A percentile compares a stretch with the other conserved stretches of the same genome.
These are phyloP conservation scores for Vimba vimba DNA, from an alignment of 2,113 vertebrate genomes.

Conservation along the genomic window DNA sequence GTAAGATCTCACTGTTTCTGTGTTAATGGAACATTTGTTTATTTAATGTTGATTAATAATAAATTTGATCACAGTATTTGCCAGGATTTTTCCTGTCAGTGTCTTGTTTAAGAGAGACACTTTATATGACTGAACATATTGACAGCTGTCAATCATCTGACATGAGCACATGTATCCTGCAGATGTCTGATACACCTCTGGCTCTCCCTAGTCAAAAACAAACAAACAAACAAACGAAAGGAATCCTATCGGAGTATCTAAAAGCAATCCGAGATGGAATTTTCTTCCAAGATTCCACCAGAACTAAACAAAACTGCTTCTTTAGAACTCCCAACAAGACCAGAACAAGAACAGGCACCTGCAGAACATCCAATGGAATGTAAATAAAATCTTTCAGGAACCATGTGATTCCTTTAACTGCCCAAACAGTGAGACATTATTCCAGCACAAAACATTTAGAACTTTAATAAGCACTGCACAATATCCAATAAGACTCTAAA, in stretches of 20 bases:
- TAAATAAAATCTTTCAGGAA: not conserved
- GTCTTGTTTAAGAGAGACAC: not conserved
- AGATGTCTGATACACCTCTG: not conserved
- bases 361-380: not conserved
- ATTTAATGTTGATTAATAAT: not conserved
- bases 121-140: not conserved
- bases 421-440: not conserved
- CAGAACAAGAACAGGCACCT: not conserved
- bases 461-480: not conserved
- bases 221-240: not conserved
- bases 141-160: constrained; percentile 22
- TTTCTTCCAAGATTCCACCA: not conserved
- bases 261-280: not conserved
- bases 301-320: not conserved
- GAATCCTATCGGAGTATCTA: not conserved
- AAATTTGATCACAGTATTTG: not conserved
- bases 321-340: not conserved
- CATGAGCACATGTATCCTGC: not conserved
- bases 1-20: not conserved
- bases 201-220: not conserved
- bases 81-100: not conserved
- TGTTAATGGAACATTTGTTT: not conserved
- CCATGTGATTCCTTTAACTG: not conserved
- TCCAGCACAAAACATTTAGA: not conserved
- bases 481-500: not conserved